phyloP scores from a whole-genome alignment of 2,888 invertebrate species.

The Lasioglossum villosulum region DNA sequence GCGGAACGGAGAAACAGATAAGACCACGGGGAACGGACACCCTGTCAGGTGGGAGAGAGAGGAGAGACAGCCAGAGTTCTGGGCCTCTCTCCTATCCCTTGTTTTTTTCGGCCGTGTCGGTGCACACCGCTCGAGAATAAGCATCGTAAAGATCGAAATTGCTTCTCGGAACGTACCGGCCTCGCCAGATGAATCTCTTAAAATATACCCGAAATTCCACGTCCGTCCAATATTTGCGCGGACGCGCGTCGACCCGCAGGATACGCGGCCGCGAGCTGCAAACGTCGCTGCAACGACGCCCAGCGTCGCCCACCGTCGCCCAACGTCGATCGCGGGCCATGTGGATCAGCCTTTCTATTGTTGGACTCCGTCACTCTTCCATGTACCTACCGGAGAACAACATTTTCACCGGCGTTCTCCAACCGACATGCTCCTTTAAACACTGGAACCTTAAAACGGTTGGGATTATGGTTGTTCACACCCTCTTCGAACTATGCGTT shows the following conservation, averaged over 20 bases:
- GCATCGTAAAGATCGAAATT: slow-evolving; percentile 82
- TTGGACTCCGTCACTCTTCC: slow-evolving; percentile 31
- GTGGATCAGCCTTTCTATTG: slow-evolving; percentile 64
- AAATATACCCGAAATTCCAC: slow-evolving; percentile 76
- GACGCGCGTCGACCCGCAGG: slow-evolving; percentile 35
- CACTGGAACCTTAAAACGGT: neutral
- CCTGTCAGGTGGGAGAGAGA: neutral
- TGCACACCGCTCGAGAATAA: slow-evolving; percentile 72
- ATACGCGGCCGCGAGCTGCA: slow-evolving; percentile 51
- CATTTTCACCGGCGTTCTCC: neutral
- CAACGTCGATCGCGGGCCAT: slow-evolving; percentile 55
- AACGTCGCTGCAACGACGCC: slow-evolving; percentile 15
- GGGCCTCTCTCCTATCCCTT: neutral
- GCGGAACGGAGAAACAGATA: slow-evolving; percentile 23
- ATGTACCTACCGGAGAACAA: neutral
- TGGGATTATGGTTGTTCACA: neutral
- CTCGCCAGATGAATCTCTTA: slow-evolving; percentile 76
- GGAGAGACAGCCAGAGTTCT: neutral
- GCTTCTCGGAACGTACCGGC: slow-evolving; percentile 78
- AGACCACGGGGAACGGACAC: slow-evolving; percentile 22
- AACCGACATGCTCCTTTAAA: too few relatives aligned
- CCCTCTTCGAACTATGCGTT: neutral
- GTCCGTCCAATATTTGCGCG: slow-evolving; percentile 71
- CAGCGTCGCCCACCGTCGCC: slow-evolving; percentile 10
- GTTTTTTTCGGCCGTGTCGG: slow-evolving; percentile 63